These are phyloP conservation scores for Mormyrops boulengeri DNA, from an alignment of 2,797 vertebrate species.

Conservation along the genomic window DNA sequence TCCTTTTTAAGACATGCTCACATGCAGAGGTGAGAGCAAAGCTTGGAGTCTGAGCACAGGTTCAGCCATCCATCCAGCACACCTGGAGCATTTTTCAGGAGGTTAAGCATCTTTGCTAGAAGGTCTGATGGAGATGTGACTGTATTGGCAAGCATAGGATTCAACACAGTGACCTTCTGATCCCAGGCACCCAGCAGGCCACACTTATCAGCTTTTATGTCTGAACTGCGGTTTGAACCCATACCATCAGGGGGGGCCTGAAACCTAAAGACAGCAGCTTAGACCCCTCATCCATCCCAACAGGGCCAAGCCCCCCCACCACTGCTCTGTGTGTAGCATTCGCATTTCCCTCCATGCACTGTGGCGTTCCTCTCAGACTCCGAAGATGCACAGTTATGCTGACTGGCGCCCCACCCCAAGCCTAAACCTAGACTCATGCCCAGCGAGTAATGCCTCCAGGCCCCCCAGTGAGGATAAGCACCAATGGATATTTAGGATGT, in stretches of 20 bases:
- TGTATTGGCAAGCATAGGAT: not conserved
- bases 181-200: not conserved
- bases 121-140: not conserved
- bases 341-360: not conserved
- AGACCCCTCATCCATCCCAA: not conserved
- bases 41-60: not conserved
- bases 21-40: not conserved
- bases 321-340: not conserved
- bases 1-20: not conserved
- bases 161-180: not conserved
- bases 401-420: not conserved
- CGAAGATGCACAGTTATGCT: not conserved
- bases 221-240: not conserved
- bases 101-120: not conserved
- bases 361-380: not conserved
- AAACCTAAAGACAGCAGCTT: not conserved
- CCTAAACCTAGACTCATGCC: not conserved
- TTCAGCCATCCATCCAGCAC: not conserved
- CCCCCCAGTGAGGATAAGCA: not conserved
- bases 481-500: not conserved
- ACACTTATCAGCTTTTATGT: not conserved
- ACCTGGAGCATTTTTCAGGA: not conserved
- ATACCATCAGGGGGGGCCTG: not conserved
- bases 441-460: not conserved
- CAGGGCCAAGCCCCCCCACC: not conserved